Percentiles rank a stretch among this genome's conserved stretches.
Evolutionary conservation across 2,888 invertebrate genomes (phyloP).

Genomic region (Antitype chi): DNA sequence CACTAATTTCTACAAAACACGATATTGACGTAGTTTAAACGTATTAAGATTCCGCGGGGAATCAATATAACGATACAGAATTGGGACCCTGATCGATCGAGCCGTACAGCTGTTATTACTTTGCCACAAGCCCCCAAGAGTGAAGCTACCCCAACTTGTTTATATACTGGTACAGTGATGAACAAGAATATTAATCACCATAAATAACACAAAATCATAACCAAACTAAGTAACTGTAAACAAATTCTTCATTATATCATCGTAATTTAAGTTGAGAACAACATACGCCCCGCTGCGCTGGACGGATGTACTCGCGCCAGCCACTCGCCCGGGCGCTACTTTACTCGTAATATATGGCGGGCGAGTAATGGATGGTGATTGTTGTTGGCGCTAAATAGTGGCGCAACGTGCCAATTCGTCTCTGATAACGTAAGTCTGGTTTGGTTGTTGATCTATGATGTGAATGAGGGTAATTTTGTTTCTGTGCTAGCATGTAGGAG

Average conservation of each 20-base stretch:
- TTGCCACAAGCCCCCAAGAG: no score
- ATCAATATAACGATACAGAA: no score
- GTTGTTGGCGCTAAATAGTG: slow-evolving; percentile 62
- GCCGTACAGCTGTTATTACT: no score
- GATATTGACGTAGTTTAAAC: no score
- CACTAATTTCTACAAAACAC: no score
- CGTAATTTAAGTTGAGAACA: slow-evolving; percentile 39
- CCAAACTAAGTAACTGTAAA: slow-evolving; percentile 45
- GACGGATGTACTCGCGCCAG: slow-evolving; percentile 57
- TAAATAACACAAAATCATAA: slow-evolving; percentile 13
- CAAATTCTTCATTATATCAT: slow-evolving; percentile 27
- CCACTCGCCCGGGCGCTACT: slow-evolving; percentile 55
- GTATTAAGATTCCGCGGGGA: no score
- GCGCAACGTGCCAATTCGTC: slow-evolving; percentile 62
- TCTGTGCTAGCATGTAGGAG: not conserved
- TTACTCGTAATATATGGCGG: slow-evolving; percentile 58
- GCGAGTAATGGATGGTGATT: slow-evolving; percentile 60
- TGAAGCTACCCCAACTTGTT: not conserved
- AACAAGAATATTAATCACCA: slow-evolving; percentile 4
- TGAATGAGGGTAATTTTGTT: slow-evolving; percentile 18
- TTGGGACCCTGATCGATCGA: no score
- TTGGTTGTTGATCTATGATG: slow-evolving; percentile 49
- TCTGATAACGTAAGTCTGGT: slow-evolving; percentile 45
- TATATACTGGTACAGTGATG: not conserved
- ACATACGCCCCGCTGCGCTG: slow-evolving; percentile 41